A percentile compares a stretch with the other conserved stretches of the same genome.
Evolutionary conservation across 2,797 vertebrate genomes (phyloP).

Genomic region (Tamandua tetradactyla): DNA sequence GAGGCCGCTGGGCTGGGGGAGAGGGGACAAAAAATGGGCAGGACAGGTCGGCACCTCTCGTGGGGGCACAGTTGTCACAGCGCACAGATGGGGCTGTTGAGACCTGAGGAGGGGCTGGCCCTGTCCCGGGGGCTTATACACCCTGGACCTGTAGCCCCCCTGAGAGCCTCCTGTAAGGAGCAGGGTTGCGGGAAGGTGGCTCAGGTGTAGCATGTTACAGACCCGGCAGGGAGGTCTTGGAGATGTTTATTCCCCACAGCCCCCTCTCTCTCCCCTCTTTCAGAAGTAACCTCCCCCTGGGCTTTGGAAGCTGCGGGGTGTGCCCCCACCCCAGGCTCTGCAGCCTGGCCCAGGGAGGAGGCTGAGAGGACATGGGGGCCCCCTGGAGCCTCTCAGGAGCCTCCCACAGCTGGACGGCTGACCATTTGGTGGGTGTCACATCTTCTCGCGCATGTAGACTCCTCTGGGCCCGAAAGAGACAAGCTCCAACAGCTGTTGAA

Average conservation of each 20-base stretch:
- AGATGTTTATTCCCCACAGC: slow-evolving; percentile 65
- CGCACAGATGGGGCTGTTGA: neutral
- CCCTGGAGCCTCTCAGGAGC: neutral
- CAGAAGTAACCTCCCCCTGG: neutral
- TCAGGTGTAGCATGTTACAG: neutral
- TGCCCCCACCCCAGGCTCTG: neutral
- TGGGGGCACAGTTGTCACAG: too few relatives aligned
- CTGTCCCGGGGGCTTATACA: neutral
- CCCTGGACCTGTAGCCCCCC: neutral
- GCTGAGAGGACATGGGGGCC: neutral
- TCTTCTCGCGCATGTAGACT: neutral
- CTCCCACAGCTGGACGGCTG: accelerated
- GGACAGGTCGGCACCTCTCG: neutral
- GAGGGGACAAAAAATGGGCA: too few relatives aligned
- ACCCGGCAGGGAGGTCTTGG: neutral
- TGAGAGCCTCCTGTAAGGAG: neutral
- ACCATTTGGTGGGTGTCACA: slow-evolving; percentile 49
- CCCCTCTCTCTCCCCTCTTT: neutral
- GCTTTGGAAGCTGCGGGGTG: neutral
- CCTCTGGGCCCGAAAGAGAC: neutral
- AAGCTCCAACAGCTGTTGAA: neutral
- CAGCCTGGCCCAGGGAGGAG: neutral
- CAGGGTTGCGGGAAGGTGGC: neutral
- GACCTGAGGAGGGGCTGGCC: neutral
- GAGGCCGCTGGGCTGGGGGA: neutral